Percentiles rank a stretch among this genome's conserved stretches.
phyloP scores from a whole-genome alignment of 2,797 vertebrate genomes.

The Ficedula albicollis region DNA sequence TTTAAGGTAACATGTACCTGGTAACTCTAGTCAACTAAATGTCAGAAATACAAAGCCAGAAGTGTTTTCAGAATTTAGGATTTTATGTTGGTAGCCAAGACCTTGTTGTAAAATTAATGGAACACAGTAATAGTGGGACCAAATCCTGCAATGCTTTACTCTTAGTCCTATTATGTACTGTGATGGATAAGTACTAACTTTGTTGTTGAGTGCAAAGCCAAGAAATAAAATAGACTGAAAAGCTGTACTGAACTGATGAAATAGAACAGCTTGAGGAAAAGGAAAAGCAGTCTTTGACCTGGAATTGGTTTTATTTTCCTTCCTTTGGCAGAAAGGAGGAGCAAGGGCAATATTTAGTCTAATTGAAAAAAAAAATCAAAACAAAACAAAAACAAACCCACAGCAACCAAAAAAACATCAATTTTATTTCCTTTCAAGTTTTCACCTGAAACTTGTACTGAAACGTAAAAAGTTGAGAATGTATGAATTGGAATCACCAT shows the following conservation, averaged over 20 bases:
- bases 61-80: not conserved
- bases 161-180: not conserved
- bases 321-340: not conserved
- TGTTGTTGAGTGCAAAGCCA: not conserved
- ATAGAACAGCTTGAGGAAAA: not conserved
- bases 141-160: not conserved
- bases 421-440: not conserved
- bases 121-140: not conserved
- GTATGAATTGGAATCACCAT: not conserved
- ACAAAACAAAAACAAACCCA: rapidly evolving
- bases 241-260: not conserved
- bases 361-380: not conserved
- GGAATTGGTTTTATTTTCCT: not conserved
- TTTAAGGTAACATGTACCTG: not conserved
- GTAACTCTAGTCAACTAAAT: not conserved
- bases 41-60: conserved; percentile 3
- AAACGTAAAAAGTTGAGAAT: not conserved
- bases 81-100: not conserved
- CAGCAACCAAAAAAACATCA: not conserved
- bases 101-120: not conserved
- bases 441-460: not conserved
- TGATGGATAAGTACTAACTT: not conserved
- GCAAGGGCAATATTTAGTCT: not conserved
- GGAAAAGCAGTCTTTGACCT: not conserved
- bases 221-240: not conserved